Evolutionary conservation across 1,140 invertebrate species (phyloP).

Genomic region (Riptortus pedestris): DNA sequence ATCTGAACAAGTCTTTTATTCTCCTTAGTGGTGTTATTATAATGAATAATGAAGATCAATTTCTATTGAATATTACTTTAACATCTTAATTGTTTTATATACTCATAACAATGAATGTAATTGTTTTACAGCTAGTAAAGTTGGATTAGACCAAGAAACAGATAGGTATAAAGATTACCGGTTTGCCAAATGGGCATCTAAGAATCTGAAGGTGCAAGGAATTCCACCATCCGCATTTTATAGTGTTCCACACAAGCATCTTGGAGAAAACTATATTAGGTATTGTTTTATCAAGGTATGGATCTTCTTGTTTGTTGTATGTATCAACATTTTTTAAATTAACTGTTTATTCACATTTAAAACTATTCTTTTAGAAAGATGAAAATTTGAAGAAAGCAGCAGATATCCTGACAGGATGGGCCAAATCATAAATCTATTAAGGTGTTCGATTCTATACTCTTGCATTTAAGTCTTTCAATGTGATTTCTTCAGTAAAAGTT

Average conservation of each 20-base stretch:
- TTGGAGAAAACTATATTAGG: conserved; percentile 80
- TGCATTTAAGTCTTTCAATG: too few relatives aligned
- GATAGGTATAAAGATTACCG: conserved; percentile 74
- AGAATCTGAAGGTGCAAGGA: conserved; percentile 81
- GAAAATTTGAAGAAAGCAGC: conserved; percentile 60
- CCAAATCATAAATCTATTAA: too few relatives aligned
- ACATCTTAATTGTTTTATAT: too few relatives aligned
- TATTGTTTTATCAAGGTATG: conserved; percentile 87
- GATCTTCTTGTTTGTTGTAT: neutral
- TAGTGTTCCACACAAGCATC: conserved; percentile 61
- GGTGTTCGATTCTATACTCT: too few relatives aligned
- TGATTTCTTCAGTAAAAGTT: too few relatives aligned
- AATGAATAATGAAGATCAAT: too few relatives aligned
- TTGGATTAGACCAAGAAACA: conserved; percentile 47
- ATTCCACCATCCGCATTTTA: conserved; percentile 95
- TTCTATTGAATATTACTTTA: too few relatives aligned
- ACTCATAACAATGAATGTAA: too few relatives aligned
- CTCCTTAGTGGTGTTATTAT: too few relatives aligned
- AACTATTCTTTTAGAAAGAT: conserved; percentile 55
- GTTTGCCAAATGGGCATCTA: conserved; percentile 92
- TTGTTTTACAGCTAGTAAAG: conserved; percentile 30
- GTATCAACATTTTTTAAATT: conserved; percentile 3
- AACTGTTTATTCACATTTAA: neutral
- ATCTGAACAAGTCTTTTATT: too few relatives aligned
- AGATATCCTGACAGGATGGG: conserved; percentile 50